Evolutionary conservation across 2,888 invertebrate genomes (phyloP), one percentile per base, ranked within the genome.

Genomic region (Monoplex corrugatus): DNA sequence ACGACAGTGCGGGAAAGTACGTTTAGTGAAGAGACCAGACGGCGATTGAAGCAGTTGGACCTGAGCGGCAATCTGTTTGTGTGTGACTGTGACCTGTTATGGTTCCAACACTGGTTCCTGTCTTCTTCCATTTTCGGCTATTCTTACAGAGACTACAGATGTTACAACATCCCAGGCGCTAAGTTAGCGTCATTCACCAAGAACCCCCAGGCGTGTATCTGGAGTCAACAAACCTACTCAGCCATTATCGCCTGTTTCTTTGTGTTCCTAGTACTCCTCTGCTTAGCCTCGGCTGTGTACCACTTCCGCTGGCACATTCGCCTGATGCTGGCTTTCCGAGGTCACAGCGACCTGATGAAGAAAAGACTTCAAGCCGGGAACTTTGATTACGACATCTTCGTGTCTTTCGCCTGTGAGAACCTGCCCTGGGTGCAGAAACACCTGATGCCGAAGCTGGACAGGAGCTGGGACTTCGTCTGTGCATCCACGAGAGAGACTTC

Each of bases 401-500:
- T 98, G 0, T 97, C 97, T 0, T 97, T 97, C 92, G 97, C 97
- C 93, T 97, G 97, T 85, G 97, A 97, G 75, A 97, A 98, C 93
- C 95, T 97, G 0, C 95, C 96, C 0, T 97, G 97, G 97, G 97
- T 97, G 3, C 94, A 97, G 84, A 97, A 97, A 40, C 96, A 97
- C 19, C 96, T 97, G 0, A 94, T 97, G 28, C 97, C 97, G 0
- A 97, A 97, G 86, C 96, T 97, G 16, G 97, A 97, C 94, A 95
- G 35, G 8, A 10, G 75, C n/a, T 75, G 89, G 45, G 89, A 2
- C 86, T 92, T 0, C 57, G 75, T 32, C 45, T 97, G 0, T 98
- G 97, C 92, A 95, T 98, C 6, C 97, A 98, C 91, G 97, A 97
- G 94, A 96, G 98, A 82, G 97, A 98, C 93, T 98, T 97, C 94